These are phyloP conservation scores for Embidobia sp. DNA, from an alignment of 2,888 invertebrate species.

Conservation along the genomic window DNA sequence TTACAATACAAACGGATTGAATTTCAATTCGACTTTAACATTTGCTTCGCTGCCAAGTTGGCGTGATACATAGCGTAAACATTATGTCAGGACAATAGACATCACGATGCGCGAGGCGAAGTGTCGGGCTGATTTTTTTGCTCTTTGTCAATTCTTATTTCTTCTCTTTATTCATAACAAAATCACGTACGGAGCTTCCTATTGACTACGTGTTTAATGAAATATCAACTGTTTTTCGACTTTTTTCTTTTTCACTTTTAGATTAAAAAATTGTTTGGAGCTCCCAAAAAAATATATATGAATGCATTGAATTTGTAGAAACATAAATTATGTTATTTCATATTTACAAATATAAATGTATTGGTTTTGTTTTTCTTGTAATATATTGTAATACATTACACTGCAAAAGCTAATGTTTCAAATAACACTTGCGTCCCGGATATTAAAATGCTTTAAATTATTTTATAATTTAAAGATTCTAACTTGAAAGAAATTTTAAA, in stretches of 20 bases:
- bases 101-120: slow-evolving; percentile 69
- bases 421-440: no score
- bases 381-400: no score
- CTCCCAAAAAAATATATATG: neutral
- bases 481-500: no score
- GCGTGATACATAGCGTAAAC: slow-evolving; percentile 67
- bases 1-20: slow-evolving; percentile 45
- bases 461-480: no score
- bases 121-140: slow-evolving; percentile 62
- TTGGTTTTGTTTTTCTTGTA: no score
- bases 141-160: slow-evolving; percentile 66
- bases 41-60: slow-evolving; percentile 47
- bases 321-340: no score
- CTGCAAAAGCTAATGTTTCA: no score
- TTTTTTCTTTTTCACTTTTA: slow-evolving; percentile 4
- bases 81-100: slow-evolving; percentile 70
- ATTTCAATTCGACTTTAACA: slow-evolving; percentile 55
- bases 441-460: no score
- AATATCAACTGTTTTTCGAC: slow-evolving; percentile 72
- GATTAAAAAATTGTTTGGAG: slow-evolving; percentile 4
- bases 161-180: slow-evolving; percentile 73
- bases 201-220: slow-evolving; percentile 71
- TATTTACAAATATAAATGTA: no score
- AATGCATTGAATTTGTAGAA: no score
- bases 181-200: slow-evolving; percentile 80